Conservation (phyloP, 2,113 vertebrate genomes). For the Hippocampus zosterae region DNA sequence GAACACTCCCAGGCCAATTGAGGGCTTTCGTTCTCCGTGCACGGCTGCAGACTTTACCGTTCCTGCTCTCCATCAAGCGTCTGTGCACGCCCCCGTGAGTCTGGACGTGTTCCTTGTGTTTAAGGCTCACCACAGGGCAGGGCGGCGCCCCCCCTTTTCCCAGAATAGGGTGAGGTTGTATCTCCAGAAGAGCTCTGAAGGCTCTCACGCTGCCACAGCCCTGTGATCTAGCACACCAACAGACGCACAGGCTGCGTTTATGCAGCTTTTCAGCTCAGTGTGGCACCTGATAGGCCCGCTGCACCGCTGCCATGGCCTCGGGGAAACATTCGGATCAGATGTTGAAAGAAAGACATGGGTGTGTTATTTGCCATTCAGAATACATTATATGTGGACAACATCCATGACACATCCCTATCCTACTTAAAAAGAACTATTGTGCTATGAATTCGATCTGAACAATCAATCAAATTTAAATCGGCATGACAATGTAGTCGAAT, state of each 20-base stretch:
- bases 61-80: constrained; percentile 4
- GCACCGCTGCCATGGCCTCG: not conserved
- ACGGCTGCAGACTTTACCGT: constrained; percentile 6
- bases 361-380: not conserved
- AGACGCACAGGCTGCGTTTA: constrained; percentile 14
- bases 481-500: too few relatives aligned
- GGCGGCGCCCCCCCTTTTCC: constrained; percentile 52
- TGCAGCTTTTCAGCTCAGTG: constrained; percentile 13
- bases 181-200: constrained; percentile 34
- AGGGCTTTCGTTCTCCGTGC: constrained; percentile 16
- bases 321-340: constrained; percentile 16
- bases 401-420: not conserved
- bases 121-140: constrained; percentile 63
- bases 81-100: constrained; percentile 8
- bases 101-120: constrained; percentile 46
- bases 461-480: too few relatives aligned
- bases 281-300: constrained; percentile 1
- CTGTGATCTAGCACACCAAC: constrained; percentile 26
- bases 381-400: not conserved
- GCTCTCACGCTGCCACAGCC: constrained; percentile 17
- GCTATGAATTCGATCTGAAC: not conserved
- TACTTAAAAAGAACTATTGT: not conserved
- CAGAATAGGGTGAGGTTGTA: constrained; percentile 61
- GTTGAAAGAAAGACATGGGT: not conserved
- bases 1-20: constrained; percentile 12